Percentiles rank a stretch among this genome's conserved stretches.
phyloP scores from a whole-genome alignment of 2,113 vertebrate genomes.

The Bujurquina vittata region DNA sequence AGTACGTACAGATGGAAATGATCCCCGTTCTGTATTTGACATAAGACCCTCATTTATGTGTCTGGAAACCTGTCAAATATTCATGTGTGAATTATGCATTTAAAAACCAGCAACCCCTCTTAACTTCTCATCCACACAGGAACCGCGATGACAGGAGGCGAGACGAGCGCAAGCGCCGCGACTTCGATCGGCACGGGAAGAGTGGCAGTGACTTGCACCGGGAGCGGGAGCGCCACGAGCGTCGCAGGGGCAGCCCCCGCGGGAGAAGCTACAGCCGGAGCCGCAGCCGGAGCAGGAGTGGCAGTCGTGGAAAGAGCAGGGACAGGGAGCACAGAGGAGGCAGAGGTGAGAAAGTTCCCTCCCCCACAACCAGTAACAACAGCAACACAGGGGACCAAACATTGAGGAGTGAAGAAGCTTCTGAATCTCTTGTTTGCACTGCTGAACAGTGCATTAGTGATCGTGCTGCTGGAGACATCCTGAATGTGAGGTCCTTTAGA shows the following conservation, averaged over 20 bases:
- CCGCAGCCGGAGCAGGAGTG: constrained; percentile 81
- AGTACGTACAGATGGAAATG: background rate
- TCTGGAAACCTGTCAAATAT: background rate
- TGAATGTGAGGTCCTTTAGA: background rate
- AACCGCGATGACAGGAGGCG: constrained; percentile 90
- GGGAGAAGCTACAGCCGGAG: constrained; percentile 84
- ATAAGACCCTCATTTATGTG: background rate
- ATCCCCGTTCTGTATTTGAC: background rate
- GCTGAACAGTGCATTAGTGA: background rate
- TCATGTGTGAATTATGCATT: background rate
- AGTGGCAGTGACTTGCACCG: constrained; percentile 86
- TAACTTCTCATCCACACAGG: constrained; percentile 67
- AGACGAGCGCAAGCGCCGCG: constrained; percentile 95
- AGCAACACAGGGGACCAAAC: constrained; percentile 38
- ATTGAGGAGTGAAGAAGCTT: constrained; percentile 20
- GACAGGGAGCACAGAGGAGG: constrained; percentile 73
- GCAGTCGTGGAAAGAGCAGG: constrained; percentile 81
- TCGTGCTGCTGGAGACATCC: background rate
- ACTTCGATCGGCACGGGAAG: constrained; percentile 90
- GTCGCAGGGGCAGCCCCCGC: constrained; percentile 89
- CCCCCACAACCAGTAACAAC: constrained; percentile 27
- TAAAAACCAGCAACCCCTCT: background rate
- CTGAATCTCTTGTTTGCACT: background rate
- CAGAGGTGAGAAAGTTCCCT: constrained; percentile 69
- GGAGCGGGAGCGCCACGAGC: constrained; percentile 94